Evolutionary conservation across 2,888 invertebrate genomes (phyloP).

Genomic region (Eilema sororculum): DNA sequence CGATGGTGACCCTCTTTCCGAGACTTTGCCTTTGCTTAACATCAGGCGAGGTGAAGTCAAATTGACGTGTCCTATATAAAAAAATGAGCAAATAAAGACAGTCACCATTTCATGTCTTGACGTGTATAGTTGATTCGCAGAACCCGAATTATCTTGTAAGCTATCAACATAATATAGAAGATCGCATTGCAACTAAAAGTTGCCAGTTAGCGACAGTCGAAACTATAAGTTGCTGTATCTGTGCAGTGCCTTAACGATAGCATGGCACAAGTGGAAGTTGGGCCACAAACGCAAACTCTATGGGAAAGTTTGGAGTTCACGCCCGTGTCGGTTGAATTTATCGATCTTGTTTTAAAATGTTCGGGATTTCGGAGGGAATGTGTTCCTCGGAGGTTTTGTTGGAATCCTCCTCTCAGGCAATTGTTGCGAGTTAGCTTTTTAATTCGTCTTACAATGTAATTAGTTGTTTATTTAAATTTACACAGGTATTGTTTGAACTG

Average conservation of each 20-base stretch:
- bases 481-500: no score
- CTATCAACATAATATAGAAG: no score
- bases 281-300: slow-evolving; percentile 45
- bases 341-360: slow-evolving; percentile 43
- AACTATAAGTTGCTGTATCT: neutral
- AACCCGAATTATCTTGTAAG: no score
- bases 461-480: no score
- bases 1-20: no score
- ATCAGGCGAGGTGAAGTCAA: no score
- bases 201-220: neutral
- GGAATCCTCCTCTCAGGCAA: neutral
- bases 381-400: slow-evolving; percentile 4
- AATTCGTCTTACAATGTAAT: neutral
- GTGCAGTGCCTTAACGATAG: slow-evolving; percentile 31
- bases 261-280: slow-evolving; percentile 32
- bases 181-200: no score
- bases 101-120: no score
- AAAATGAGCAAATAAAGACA: no score
- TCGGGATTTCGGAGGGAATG: slow-evolving; percentile 7
- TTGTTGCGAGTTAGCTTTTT: slow-evolving; percentile 10
- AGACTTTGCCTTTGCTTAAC: no score
- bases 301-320: slow-evolving; percentile 32
- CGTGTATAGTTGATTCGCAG: no score
- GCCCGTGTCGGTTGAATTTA: slow-evolving; percentile 35
- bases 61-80: no score